Evolutionary conservation across 2,113 vertebrate species (phyloP).

Genomic region (Sinocyclocheilus rhinocerous): DNA sequence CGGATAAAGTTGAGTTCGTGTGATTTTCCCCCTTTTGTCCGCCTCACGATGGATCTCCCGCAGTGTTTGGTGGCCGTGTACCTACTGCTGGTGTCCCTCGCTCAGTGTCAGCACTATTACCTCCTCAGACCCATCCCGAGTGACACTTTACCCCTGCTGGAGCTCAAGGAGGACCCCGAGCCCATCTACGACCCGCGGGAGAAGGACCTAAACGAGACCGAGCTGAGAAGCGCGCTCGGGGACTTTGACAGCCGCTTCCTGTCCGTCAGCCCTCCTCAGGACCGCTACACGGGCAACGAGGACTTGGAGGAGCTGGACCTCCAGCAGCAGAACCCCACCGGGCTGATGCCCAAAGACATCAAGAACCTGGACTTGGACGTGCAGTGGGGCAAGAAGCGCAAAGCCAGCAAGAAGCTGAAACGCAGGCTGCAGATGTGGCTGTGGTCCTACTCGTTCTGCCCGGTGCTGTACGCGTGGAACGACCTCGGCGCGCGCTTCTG

Average conservation of each 20-base stretch:
- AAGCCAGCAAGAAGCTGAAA: constrained; percentile 90
- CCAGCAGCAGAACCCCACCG: constrained; percentile 82
- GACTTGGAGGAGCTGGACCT: constrained; percentile 83
- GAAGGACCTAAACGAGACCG: constrained; percentile 94
- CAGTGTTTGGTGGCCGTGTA: constrained; percentile 77
- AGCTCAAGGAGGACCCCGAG: constrained; percentile 93
- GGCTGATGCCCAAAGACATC: constrained; percentile 91
- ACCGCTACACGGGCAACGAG: constrained; percentile 79
- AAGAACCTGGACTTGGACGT: constrained; percentile 88
- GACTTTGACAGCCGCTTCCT: constrained; percentile 91
- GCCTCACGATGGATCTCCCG: constrained; percentile 79
- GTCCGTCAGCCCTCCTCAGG: constrained; percentile 83
- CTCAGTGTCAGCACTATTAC: constrained; percentile 91
- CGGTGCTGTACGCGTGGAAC: constrained; percentile 91
- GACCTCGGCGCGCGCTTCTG: constrained; percentile 94
- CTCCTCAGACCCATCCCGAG: constrained; percentile 95
- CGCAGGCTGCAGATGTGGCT: constrained; percentile 96
- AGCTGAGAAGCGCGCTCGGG: constrained; percentile 85
- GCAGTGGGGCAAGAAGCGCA: constrained; percentile 85
- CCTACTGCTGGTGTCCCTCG: constrained; percentile 83
- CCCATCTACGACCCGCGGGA: constrained; percentile 93
- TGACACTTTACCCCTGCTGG: constrained; percentile 93
- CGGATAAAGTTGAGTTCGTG: neutral
- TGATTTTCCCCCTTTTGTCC: neutral
- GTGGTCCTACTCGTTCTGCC: constrained; percentile 94